Base-by-base conservation (phyloP, 2,888 invertebrate genomes). In the Acrobasis repandana region DNA sequence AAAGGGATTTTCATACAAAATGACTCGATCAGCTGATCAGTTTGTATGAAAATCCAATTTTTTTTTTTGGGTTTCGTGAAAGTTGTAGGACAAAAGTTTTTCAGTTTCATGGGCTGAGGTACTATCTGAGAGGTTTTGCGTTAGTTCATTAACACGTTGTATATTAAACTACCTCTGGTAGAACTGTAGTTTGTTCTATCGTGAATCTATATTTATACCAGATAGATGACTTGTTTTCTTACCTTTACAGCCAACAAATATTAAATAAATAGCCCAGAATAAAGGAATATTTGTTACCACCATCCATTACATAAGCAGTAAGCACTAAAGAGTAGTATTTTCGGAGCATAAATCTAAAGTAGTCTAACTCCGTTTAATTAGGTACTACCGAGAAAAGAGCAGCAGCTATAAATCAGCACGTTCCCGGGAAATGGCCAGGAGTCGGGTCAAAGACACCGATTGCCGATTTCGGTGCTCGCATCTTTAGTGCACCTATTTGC, bases 401-500 rank as follows among this genome's bases (percentile, higher is more conserved):
- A 11, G 14, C 14, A 33, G 10, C n/a, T 50, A 50, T 50, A 28
- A 50, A 20, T 50, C 11, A 20, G n/a, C 49, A 20, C 4, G 20
- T 50, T 50, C 50, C 50, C 14, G 38, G 43, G 11, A 20, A 54
- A 54, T 18, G 9, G 4, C 10, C 38, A 36, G 34, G 36, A 36
- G 18, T 16, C 34, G 11, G 54, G 54, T 54, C 54, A 54, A 54
- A 54, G 54, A 38, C 38, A 54, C 54, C 18, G 20, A 18, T 20
- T 18, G 20, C 54, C 54, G n/a, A 54, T 20, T 38, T 54, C 16
- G 20, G 38, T 20, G 54, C 54, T 38, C 20, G 18, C 54, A 43
- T 38, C 36, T 54, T 54, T 54, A 54, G 20, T 38, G 20, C 38
- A 54, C 20, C 54, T 38, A 54, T 54, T 38, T 54, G 18, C 38